A percentile compares a stretch with the other conserved stretches of the same genome.
Evolutionary conservation across 1,140 invertebrate genomes (phyloP).

Genomic region (Drosophila rhopaloa): DNA sequence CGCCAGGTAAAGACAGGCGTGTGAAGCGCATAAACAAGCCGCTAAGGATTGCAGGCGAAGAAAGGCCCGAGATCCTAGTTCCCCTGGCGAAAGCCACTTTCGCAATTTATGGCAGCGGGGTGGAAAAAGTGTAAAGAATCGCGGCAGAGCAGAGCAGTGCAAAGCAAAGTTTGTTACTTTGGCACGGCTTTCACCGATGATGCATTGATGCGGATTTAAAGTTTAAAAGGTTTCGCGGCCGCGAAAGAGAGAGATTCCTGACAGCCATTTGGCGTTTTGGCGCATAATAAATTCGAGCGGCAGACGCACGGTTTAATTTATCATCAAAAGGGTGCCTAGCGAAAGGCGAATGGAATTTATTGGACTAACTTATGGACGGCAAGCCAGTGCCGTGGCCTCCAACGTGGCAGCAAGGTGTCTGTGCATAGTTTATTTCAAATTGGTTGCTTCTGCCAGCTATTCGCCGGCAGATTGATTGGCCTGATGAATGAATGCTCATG

Average conservation of each 20-base stretch:
- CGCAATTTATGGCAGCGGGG: slow-evolving; percentile 66
- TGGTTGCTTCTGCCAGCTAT: slow-evolving; percentile 33
- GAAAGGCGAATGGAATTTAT: slow-evolving; percentile 70
- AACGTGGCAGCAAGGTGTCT: slow-evolving; percentile 31
- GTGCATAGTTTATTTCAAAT: slow-evolving; percentile 58
- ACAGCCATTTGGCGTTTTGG: slow-evolving; percentile 81
- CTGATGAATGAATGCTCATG: slow-evolving; percentile 50
- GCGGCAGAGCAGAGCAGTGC: slow-evolving; percentile 38
- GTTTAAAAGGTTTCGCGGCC: slow-evolving; percentile 78
- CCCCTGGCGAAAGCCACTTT: slow-evolving; percentile 65
- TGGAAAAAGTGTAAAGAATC: slow-evolving; percentile 1
- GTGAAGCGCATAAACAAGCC: slow-evolving; percentile 78
- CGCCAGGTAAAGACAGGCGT: slow-evolving; percentile 63
- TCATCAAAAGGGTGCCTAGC: slow-evolving; percentile 70
- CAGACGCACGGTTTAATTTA: slow-evolving; percentile 80
- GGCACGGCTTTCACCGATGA: slow-evolving; percentile 71
- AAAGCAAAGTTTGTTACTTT: slow-evolving; percentile 73
- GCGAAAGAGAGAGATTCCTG: slow-evolving; percentile 45
- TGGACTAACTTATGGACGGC: slow-evolving; percentile 67
- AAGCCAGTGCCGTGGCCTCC: slow-evolving; percentile 26
- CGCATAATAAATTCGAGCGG: slow-evolving; percentile 81
- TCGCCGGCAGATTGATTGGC: slow-evolving; percentile 58
- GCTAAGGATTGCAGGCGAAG: slow-evolving; percentile 55
- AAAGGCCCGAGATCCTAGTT: slow-evolving; percentile 46
- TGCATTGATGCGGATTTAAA: slow-evolving; percentile 82